Evolutionary conservation across 2,797 vertebrate species (phyloP).

Genomic region (Peromyscus nudipes): DNA sequence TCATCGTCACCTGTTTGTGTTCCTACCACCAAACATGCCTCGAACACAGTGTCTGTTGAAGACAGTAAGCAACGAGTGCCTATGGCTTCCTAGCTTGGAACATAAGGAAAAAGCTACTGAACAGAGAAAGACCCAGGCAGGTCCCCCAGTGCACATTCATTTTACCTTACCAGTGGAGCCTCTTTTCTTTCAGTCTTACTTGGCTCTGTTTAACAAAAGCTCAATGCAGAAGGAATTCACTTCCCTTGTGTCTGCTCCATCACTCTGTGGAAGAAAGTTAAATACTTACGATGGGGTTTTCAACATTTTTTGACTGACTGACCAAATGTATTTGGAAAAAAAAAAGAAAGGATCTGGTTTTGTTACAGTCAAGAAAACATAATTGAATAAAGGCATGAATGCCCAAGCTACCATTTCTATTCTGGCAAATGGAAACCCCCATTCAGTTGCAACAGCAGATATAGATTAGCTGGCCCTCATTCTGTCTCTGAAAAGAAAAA

Average conservation of each 20-base stretch:
- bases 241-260: not conserved
- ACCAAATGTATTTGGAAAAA: constrained; percentile 23
- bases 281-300: constrained; percentile 24
- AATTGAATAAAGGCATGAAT: constrained; percentile 49
- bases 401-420: not conserved
- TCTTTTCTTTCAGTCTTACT: not conserved
- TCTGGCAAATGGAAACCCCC: not conserved
- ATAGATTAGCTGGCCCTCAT: not conserved
- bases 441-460: not conserved
- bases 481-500: not conserved
- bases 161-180: not conserved
- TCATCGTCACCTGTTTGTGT: not conserved
- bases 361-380: constrained; percentile 40
- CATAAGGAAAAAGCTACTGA: not conserved
- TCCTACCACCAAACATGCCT: not conserved
- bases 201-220: constrained; percentile 27
- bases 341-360: constrained; percentile 41
- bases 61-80: not conserved
- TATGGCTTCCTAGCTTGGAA: not conserved
- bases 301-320: constrained; percentile 38
- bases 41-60: not conserved
- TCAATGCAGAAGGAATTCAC: not conserved
- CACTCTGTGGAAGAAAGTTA: constrained; percentile 17
- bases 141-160: not conserved
- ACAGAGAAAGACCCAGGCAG: not conserved